Conservation (phyloP, 2,797 vertebrate species). For the Pangasius larnaudii region DNA sequence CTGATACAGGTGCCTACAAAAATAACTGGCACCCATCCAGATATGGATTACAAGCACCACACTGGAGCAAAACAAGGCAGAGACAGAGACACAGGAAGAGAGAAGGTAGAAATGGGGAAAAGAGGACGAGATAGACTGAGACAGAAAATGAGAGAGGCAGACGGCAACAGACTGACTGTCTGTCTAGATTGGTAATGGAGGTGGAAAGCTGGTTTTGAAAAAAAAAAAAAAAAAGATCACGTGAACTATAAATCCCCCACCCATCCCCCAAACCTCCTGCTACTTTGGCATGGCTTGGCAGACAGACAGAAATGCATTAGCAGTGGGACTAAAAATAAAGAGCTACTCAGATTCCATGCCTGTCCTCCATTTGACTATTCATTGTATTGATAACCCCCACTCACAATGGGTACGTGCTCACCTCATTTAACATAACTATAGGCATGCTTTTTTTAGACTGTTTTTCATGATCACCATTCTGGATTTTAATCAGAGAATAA, state of each 20-base stretch:
- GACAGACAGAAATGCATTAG: slow-evolving; percentile 50
- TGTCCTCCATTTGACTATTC: slow-evolving; percentile 46
- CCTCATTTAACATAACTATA: slow-evolving; percentile 23
- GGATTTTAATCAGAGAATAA: slow-evolving; percentile 1
- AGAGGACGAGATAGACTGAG: neutral
- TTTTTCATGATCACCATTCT: neutral
- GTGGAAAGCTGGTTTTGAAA: slow-evolving; percentile 26
- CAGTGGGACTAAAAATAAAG: slow-evolving; percentile 55
- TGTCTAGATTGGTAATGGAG: slow-evolving; percentile 40
- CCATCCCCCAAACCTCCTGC: slow-evolving; percentile 38
- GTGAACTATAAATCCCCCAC: slow-evolving; percentile 27
- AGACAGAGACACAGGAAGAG: neutral
- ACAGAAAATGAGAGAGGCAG: neutral
- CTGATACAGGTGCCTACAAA: slow-evolving; percentile 72
- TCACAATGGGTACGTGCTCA: slow-evolving; percentile 18
- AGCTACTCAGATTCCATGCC: slow-evolving; percentile 46
- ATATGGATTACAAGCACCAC: slow-evolving; percentile 69
- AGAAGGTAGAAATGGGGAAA: slow-evolving; percentile 4
- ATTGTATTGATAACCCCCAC: slow-evolving; percentile 36
- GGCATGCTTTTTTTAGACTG: neutral
- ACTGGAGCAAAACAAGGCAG: slow-evolving; percentile 55
- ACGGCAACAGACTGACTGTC: slow-evolving; percentile 38
- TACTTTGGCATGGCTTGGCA: slow-evolving; percentile 45
- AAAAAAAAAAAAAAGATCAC: slow-evolving; percentile 30
- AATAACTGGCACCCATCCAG: slow-evolving; percentile 66